Conservation (phyloP, 2,113 vertebrate genomes). For the Ptychochromis oligacanthus region DNA sequence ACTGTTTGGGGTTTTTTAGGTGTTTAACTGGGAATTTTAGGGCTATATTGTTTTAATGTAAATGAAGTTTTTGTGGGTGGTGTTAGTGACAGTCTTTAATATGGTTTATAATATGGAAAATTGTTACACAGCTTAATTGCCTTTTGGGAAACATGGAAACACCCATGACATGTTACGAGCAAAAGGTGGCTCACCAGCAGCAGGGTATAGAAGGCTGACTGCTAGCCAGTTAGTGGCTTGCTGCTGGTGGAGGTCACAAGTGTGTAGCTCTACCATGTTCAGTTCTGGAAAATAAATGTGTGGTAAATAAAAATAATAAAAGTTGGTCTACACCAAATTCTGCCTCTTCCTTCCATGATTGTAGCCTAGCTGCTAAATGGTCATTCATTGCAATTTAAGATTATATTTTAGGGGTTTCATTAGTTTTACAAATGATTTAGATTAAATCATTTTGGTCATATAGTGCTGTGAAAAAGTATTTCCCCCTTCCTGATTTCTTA, state of each 20-base stretch:
- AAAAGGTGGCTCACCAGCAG: neutral
- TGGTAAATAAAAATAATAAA: neutral
- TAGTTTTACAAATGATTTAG: too few species aligned
- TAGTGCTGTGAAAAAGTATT: too few species aligned
- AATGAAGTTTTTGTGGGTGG: neutral
- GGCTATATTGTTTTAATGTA: too few species aligned
- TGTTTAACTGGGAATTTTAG: too few species aligned
- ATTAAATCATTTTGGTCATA: too few species aligned
- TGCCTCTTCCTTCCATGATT: neutral
- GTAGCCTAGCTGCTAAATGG: neutral
- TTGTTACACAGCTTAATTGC: neutral
- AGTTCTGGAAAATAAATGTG: neutral
- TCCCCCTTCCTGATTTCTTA: too few species aligned
- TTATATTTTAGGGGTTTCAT: too few species aligned
- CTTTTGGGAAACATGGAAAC: neutral
- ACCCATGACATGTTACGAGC: neutral
- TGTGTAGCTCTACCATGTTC: neutral
- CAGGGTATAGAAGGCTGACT: neutral
- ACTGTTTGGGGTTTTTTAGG: too few species aligned
- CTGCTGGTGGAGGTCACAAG: neutral
- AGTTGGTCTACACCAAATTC: neutral
- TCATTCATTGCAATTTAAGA: neutral
- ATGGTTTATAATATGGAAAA: neutral
- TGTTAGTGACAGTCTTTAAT: neutral
- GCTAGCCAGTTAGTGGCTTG: neutral